A percentile compares a stretch with the other conserved stretches of the same genome.
These are phyloP conservation scores for Denticeps clupeoides DNA, from an alignment of 2,797 vertebrate species.

Conservation along the genomic window DNA sequence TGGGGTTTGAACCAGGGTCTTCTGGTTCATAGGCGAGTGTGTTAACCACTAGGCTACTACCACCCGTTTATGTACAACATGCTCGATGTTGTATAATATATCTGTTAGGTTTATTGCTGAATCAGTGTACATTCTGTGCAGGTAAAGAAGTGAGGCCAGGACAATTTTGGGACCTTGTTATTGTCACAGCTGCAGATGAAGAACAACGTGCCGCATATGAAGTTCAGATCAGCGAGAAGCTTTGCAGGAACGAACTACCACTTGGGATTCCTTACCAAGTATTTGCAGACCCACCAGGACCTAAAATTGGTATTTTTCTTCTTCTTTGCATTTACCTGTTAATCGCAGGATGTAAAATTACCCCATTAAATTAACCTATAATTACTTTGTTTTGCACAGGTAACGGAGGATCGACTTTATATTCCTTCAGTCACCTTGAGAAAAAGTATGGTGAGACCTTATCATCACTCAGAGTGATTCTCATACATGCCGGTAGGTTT, in stretches of 20 bases:
- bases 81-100: too few relatives aligned
- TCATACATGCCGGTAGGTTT: conserved; percentile 88
- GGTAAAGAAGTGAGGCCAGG: conserved; percentile 51
- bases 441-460: conserved; percentile 66
- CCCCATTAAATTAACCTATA: too few relatives aligned
- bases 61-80: too few relatives aligned
- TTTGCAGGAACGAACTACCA: conserved; percentile 66
- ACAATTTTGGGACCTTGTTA: conserved; percentile 80
- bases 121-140: conserved; percentile 25
- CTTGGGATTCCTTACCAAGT: conserved; percentile 67
- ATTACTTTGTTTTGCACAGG: conserved; percentile 52
- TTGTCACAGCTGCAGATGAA: conserved; percentile 70
- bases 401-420: conserved; percentile 88
- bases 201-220: conserved; percentile 68
- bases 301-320: conserved; percentile 65
- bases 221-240: conserved; percentile 68
- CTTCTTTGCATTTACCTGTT: neutral
- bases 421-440: conserved; percentile 60
- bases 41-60: too few relatives aligned
- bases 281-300: conserved; percentile 72
- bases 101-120: neutral
- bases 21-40: too few relatives aligned
- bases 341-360: too few relatives aligned
- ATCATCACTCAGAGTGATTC: conserved; percentile 60
- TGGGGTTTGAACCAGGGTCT: too few relatives aligned